A percentile compares a stretch with the other conserved stretches of the same genome.
These are phyloP conservation scores for Nephila pilipes DNA, from an alignment of 1,140 invertebrate species.

Conservation along the genomic window DNA sequence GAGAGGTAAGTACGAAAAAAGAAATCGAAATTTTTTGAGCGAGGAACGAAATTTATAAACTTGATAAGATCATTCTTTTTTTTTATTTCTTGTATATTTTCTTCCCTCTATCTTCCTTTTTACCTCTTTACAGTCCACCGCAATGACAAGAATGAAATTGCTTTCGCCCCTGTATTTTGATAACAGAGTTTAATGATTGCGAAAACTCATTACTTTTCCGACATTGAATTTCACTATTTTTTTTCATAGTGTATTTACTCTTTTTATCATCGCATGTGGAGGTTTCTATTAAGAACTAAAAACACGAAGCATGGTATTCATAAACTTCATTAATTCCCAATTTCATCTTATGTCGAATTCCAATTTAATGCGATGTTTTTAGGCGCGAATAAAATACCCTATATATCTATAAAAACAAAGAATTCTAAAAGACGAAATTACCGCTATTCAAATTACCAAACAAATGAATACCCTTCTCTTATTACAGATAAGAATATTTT, in stretches of 20 bases:
- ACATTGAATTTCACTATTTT: conserved; percentile 69
- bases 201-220: conserved; percentile 75
- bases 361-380: conserved; percentile 64
- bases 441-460: conserved; percentile 1
- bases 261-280: conserved; percentile 49
- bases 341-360: conserved; percentile 53
- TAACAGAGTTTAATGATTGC: conserved; percentile 76
- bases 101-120: not conserved
- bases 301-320: conserved; percentile 56
- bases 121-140: conserved; percentile 40
- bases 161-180: conserved; percentile 74
- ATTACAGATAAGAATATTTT: conserved; percentile 8
- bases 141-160: conserved; percentile 71
- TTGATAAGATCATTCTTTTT: conserved; percentile 66
- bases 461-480: not conserved
- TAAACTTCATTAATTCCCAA: conserved; percentile 74
- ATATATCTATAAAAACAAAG: conserved; percentile 2
- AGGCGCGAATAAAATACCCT: not conserved
- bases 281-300: conserved; percentile 63
- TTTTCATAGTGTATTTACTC: conserved; percentile 46
- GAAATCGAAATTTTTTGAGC: conserved; percentile 53
- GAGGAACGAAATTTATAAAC: conserved; percentile 64
- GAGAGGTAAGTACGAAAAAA: conserved; percentile 3
- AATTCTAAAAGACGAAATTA: conserved; percentile 24
- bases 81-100: conserved; percentile 2